Conservation (phyloP, 2,113 vertebrate genomes). For the Oryzias woworae region DNA sequence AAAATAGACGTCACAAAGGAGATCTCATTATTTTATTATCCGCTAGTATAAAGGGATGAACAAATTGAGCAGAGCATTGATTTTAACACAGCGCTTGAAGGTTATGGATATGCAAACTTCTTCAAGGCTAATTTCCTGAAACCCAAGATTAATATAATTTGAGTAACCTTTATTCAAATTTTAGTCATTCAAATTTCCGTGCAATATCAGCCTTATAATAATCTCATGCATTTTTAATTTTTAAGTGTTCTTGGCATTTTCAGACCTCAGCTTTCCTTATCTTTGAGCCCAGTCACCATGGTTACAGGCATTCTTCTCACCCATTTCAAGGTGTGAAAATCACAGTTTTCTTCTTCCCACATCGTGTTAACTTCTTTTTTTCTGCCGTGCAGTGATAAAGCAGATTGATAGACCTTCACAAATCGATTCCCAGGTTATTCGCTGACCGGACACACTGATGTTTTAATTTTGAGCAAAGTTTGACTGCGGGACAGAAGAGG, state of each 20-base stretch:
- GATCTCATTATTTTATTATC: too few relatives aligned
- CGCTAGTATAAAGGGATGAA: too few relatives aligned
- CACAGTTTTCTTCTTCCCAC: slow-evolving; percentile 12
- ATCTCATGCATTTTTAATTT: slow-evolving; percentile 20
- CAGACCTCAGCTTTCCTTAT: slow-evolving; percentile 14
- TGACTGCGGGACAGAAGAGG: too few relatives aligned
- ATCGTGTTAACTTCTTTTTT: not conserved
- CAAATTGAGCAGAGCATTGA: too few relatives aligned
- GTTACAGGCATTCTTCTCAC: slow-evolving; percentile 20
- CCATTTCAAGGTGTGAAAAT: slow-evolving; percentile 21
- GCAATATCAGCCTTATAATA: not conserved
- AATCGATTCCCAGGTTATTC: slow-evolving; percentile 1
- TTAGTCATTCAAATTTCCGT: not conserved
- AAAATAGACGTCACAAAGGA: too few relatives aligned
- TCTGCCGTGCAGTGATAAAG: slow-evolving; percentile 18
- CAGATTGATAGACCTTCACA: slow-evolving; percentile 1
- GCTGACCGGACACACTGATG: too few relatives aligned
- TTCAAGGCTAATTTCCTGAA: slow-evolving; percentile 55
- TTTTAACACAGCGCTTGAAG: too few relatives aligned
- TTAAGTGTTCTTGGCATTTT: slow-evolving; percentile 13
- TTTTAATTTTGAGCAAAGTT: too few relatives aligned
- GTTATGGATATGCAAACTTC: slow-evolving; percentile 31
- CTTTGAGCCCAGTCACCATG: slow-evolving; percentile 26
- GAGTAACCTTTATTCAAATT: not conserved
- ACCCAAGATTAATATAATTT: not conserved